Evolutionary conservation across 2,888 invertebrate species (phyloP).

Genomic region (Chrysolina haemoptera): DNA sequence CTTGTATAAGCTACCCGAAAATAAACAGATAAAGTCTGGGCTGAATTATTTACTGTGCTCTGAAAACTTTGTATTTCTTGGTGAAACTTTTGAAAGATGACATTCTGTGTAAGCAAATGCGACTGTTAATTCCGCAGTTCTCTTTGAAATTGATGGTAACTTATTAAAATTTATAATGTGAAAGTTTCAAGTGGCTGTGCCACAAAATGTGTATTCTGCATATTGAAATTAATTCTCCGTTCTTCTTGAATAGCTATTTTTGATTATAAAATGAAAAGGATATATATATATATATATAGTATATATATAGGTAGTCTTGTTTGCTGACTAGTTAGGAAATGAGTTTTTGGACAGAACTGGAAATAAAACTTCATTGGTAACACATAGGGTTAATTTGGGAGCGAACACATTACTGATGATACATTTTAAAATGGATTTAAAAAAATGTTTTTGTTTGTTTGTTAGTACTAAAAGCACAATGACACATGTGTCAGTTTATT

Average conservation of each 20-base stretch:
- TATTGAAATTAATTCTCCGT: constrained; percentile 1
- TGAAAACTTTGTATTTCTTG: constrained; percentile 45
- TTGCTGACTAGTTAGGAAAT: too few relatives aligned
- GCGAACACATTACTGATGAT: too few relatives aligned
- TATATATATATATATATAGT: too few relatives aligned
- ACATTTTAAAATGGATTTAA: too few relatives aligned
- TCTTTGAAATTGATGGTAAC: constrained; percentile 46
- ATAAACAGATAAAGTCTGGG: constrained; percentile 7
- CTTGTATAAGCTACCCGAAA: not conserved
- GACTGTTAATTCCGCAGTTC: constrained; percentile 45
- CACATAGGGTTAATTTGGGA: too few relatives aligned
- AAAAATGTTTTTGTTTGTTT: too few relatives aligned
- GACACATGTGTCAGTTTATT: too few relatives aligned
- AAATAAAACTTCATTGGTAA: too few relatives aligned
- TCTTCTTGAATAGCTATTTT: not conserved
- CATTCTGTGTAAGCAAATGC: constrained; percentile 47
- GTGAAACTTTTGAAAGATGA: constrained; percentile 42
- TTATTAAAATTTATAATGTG: constrained; percentile 55
- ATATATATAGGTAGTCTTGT: too few relatives aligned
- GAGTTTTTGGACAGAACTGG: too few relatives aligned
- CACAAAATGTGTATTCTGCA: constrained; percentile 24
- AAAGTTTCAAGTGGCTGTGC: constrained; percentile 44
- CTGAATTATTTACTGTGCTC: constrained; percentile 42
- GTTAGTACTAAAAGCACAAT: too few relatives aligned
- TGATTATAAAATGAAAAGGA: not conserved